These are phyloP conservation scores for Oligia fasciuncula DNA, from an alignment of 2,888 invertebrate genomes.

Conservation along the genomic window DNA sequence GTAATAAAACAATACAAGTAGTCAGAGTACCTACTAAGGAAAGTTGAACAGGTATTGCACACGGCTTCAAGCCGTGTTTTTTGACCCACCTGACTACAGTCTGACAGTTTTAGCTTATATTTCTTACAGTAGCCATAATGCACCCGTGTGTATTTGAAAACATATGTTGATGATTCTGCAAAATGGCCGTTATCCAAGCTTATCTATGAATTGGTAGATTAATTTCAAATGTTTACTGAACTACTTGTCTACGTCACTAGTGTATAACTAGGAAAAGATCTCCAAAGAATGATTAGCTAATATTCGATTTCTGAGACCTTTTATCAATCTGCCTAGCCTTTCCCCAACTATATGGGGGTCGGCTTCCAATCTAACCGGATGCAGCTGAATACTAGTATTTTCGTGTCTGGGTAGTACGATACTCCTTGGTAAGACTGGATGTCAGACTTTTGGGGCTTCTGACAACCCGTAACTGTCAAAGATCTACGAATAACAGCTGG, in stretches of 20 bases:
- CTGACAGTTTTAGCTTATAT: conserved; percentile 24
- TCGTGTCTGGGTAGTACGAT: not conserved
- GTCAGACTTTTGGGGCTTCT: not conserved
- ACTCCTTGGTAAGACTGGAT: not conserved
- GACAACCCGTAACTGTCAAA: not conserved
- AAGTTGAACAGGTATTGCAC: conserved; percentile 61
- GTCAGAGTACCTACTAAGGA: conserved; percentile 56
- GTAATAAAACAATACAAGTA: conserved; percentile 58
- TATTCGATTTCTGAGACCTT: not conserved
- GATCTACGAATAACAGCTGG: no score
- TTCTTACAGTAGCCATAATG: conserved; percentile 19
- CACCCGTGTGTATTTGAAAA: conserved; percentile 13
- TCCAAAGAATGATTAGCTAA: not conserved
- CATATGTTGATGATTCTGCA: conserved; percentile 19
- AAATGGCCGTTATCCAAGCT: conserved; percentile 13
- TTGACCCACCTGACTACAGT: conserved; percentile 28
- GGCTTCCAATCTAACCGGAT: no score
- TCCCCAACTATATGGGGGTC: no score
- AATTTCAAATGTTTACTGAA: conserved; percentile 20
- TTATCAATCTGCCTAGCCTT: no score
- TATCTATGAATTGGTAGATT: conserved; percentile 30
- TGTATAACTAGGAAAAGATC: not conserved
- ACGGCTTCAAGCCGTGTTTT: conserved; percentile 44
- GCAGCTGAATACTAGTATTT: not conserved
- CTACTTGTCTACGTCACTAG: conserved; percentile 16